phyloP scores from a whole-genome alignment of 2,113 vertebrate genomes.

The Sinocyclocheilus grahami region DNA sequence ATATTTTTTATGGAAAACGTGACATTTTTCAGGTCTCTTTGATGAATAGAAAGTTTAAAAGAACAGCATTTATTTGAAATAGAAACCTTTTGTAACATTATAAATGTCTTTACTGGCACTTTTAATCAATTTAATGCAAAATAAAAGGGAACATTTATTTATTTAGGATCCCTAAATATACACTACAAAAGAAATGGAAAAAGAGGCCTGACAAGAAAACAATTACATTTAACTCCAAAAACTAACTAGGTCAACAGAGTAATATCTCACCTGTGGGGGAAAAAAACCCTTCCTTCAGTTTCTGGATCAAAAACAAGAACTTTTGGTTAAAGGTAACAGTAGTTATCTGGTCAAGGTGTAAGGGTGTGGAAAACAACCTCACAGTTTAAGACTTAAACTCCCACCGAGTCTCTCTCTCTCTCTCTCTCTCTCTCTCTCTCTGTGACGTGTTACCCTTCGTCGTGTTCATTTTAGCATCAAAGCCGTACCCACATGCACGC shows the following conservation, averaged over 20 bases:
- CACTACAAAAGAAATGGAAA: background rate
- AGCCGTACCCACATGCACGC: conserved; percentile 59
- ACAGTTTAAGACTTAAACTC: conserved; percentile 42
- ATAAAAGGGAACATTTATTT: background rate
- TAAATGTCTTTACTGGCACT: too few species aligned
- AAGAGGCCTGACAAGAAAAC: background rate
- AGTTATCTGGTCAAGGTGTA: conserved; percentile 7
- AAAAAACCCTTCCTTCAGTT: background rate
- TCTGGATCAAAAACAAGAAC: background rate
- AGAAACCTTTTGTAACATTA: too few species aligned
- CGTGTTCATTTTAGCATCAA: conserved; percentile 64
- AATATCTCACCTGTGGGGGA: background rate
- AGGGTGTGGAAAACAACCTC: conserved; percentile 39
- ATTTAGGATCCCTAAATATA: background rate
- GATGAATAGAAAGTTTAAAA: too few species aligned
- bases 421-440: conserved; percentile 45
- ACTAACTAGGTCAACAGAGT: background rate
- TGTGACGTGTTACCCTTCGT: conserved; percentile 50
- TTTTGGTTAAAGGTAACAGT: background rate
- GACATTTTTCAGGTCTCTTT: too few species aligned
- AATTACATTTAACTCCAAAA: background rate
- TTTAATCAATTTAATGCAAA: background rate
- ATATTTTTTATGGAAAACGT: too few species aligned
- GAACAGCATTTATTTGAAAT: background rate
- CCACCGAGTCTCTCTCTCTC: conserved; percentile 27